Evolutionary conservation across 1,140 invertebrate species (phyloP).

Genomic region (Probaryconus sp.): DNA sequence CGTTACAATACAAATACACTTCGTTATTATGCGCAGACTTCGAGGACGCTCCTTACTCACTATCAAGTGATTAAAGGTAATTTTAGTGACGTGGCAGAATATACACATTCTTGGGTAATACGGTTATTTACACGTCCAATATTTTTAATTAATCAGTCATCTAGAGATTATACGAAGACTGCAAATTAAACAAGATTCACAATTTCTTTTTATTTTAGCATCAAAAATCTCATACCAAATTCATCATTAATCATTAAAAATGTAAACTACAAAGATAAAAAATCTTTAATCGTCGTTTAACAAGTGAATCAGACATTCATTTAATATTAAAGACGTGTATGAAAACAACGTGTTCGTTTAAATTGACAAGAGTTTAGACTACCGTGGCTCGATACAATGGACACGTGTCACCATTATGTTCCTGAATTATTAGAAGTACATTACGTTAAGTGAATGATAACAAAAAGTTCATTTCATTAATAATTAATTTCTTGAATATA

Average conservation of each 20-base stretch:
- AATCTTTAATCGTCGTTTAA: too few relatives aligned
- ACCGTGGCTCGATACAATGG: slow-evolving; percentile 24
- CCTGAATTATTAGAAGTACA: slow-evolving; percentile 7
- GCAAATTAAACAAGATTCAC: too few relatives aligned
- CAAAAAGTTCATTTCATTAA: too few relatives aligned
- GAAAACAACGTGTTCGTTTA: too few relatives aligned
- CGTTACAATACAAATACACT: slow-evolving; percentile 64
- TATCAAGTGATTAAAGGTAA: slow-evolving; percentile 55
- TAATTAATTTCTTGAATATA: slow-evolving; percentile 10
- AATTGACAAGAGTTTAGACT: slow-evolving; percentile 11
- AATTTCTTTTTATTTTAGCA: too few relatives aligned
- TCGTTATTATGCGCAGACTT: slow-evolving; percentile 46
- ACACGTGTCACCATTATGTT: slow-evolving; percentile 34
- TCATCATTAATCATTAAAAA: too few relatives aligned
- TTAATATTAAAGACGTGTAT: too few relatives aligned
- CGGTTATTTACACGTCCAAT: background rate
- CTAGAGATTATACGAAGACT: too few relatives aligned
- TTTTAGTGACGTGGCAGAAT: slow-evolving; percentile 9
- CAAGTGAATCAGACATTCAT: too few relatives aligned
- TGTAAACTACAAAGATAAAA: too few relatives aligned
- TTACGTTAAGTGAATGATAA: slow-evolving; percentile 2
- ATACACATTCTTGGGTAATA: background rate
- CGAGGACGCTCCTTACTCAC: slow-evolving; percentile 55
- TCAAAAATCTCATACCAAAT: too few relatives aligned
- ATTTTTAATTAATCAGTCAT: too few relatives aligned